phyloP scores from a whole-genome alignment of 2,888 invertebrate species.

The Rambutsinella grinnellia region DNA sequence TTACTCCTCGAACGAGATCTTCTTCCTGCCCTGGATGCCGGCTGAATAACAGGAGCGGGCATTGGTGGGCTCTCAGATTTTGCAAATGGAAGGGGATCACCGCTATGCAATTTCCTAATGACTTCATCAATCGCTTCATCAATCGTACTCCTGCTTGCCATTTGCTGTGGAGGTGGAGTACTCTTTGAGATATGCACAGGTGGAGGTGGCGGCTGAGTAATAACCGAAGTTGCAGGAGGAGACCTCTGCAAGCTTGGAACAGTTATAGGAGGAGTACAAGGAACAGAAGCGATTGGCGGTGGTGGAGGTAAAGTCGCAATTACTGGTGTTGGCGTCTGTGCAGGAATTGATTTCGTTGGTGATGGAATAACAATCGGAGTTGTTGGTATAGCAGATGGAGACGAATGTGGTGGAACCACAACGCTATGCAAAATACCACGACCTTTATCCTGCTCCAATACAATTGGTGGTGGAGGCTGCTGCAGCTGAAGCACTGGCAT shows the following conservation, averaged over 20 bases:
- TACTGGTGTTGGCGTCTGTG: background rate
- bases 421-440: background rate
- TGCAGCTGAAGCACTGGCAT: constrained; percentile 31
- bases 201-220: constrained; percentile 20
- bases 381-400: background rate
- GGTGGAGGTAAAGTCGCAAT: constrained; percentile 3
- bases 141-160: constrained; percentile 79
- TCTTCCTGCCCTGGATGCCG: constrained; percentile 32
- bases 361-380: background rate
- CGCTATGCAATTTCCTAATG: constrained; percentile 72
- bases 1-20: constrained; percentile 63
- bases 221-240: background rate
- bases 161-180: constrained; percentile 35
- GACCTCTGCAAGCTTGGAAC: background rate
- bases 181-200: constrained; percentile 66
- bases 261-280: constrained; percentile 5
- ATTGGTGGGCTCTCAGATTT: constrained; percentile 18
- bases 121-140: constrained; percentile 94
- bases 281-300: constrained; percentile 70
- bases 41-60: constrained; percentile 23
- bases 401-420: background rate
- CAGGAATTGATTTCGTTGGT: background rate
- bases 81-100: constrained; percentile 27
- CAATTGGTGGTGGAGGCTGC: constrained; percentile 6
- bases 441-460: background rate